Base-by-base conservation (phyloP, 2,113 vertebrate species). In the Saccopteryx bilineata region DNA sequence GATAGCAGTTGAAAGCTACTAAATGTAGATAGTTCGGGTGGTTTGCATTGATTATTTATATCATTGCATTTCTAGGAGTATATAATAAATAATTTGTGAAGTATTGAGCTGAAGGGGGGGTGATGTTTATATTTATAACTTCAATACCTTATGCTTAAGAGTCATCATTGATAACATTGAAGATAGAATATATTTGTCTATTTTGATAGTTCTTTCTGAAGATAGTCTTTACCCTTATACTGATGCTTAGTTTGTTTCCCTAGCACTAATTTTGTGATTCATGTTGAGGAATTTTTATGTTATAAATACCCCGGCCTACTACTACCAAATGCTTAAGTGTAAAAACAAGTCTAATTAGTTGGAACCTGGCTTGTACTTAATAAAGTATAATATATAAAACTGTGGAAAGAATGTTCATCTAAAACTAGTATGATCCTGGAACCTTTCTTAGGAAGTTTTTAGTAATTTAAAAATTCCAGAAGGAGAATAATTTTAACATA, bases 281-380 rank as follows among this genome's bases (percentile, higher is more conserved):
- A 86, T 7, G 17, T 75, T 63, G 46, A 92, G 58, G 68, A 90
- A 86, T 93, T 94, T 79, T 65, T 69, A 56, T 58, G 9, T 85
- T 92, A 19, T 33, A 87, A 89, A 90, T 84, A 92, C 12, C 14
- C n/a, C 75, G 78, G 65, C 58, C n/a, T 90, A 23, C 71, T 90
- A 82, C 18, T 87, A 28, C 31, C 21, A 65, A 74, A n/a, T 90
- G 52, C 60, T 82, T 21, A 24, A 91, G n/a, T 56, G 46, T 94
- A 89, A 74, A 85, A 83, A 79, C 52, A 87, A 39, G 39, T 80
- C 56, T 80, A 68, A 48, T 83, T 79, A 87, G 80, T 90, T 84
- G 52, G 91, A 54, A 85, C 46, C 14, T 69, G 33, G 56, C 2
- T 84, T 66, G 9, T 94, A 48, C 19, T 26, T 87, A 75, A 78